Evolutionary conservation across 2,113 vertebrate genomes (phyloP).

Genomic region (Candoia aspera): DNA sequence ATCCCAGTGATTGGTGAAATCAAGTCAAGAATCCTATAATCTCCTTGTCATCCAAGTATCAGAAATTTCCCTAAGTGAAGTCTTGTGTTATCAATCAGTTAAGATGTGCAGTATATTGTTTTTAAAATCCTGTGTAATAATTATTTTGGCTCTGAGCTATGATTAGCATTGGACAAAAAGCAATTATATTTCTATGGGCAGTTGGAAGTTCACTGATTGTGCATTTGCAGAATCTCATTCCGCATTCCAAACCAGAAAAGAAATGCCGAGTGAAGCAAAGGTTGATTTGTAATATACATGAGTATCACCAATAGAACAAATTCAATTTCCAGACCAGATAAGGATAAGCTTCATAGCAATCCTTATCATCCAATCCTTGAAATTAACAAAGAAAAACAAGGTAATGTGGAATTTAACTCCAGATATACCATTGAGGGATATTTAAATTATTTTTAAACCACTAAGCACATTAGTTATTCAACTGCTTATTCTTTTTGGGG

Average conservation of each 20-base stretch:
- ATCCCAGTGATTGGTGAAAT: not conserved
- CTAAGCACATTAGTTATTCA: slow-evolving; percentile 41
- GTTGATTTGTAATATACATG: not conserved
- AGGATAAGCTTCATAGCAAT: slow-evolving; percentile 8
- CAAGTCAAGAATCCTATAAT: not conserved
- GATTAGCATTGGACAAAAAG: not conserved
- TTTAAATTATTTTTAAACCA: slow-evolving; percentile 44
- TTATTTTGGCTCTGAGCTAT: not conserved
- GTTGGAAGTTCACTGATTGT: not conserved
- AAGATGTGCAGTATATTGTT: not conserved
- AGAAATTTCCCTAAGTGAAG: not conserved
- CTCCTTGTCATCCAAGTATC: not conserved
- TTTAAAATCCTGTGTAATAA: not conserved
- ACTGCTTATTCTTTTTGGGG: not conserved
- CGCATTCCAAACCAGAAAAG: not conserved
- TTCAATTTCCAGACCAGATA: not conserved
- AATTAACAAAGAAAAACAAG: slow-evolving; percentile 23
- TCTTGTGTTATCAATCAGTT: not conserved
- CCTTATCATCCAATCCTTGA: not conserved
- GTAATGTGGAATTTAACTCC: not conserved
- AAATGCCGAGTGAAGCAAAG: not conserved
- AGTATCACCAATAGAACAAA: not conserved
- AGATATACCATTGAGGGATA: not conserved
- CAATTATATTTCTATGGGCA: not conserved
- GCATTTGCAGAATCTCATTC: not conserved